Evolutionary conservation across 2,113 vertebrate species (phyloP).

Genomic region (Calidris pygmaea): DNA sequence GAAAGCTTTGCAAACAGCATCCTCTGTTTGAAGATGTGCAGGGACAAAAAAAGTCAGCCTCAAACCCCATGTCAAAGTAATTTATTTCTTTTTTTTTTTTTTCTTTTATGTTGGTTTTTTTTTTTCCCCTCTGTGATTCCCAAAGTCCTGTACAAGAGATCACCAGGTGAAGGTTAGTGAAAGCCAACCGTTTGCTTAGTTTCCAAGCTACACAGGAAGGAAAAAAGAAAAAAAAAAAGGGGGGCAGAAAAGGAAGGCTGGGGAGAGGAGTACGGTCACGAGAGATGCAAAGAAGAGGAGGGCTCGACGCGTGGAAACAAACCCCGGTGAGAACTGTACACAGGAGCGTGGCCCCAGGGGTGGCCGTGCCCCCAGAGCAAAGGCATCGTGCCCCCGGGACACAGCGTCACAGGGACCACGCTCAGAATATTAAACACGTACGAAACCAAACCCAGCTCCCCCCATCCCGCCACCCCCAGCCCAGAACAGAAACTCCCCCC

Average conservation of each 20-base stretch:
- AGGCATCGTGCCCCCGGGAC: neutral
- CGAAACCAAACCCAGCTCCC: too few relatives aligned
- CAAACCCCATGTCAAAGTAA: neutral
- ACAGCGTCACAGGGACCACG: neutral
- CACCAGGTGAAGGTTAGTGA: neutral
- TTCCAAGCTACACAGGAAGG: neutral
- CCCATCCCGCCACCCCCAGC: too few relatives aligned
- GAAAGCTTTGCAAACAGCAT: neutral
- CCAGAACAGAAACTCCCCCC: too few relatives aligned
- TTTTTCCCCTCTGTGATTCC: neutral
- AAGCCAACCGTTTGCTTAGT: neutral
- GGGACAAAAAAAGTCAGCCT: neutral
- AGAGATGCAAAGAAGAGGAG: neutral
- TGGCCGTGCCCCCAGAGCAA: neutral
- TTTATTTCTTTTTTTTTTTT: slow-evolving; percentile 34
- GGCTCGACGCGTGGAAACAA: neutral
- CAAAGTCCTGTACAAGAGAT: slow-evolving; percentile 35
- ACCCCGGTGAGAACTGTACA: slow-evolving; percentile 22
- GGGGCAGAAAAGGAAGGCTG: neutral
- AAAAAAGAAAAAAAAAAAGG: neutral
- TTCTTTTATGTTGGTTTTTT: neutral
- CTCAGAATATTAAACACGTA: neutral
- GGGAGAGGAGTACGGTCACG: neutral
- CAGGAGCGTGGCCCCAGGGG: neutral
- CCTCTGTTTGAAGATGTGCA: neutral